phyloP scores from a whole-genome alignment of 2,888 invertebrate species.

The Autographa gamma region DNA sequence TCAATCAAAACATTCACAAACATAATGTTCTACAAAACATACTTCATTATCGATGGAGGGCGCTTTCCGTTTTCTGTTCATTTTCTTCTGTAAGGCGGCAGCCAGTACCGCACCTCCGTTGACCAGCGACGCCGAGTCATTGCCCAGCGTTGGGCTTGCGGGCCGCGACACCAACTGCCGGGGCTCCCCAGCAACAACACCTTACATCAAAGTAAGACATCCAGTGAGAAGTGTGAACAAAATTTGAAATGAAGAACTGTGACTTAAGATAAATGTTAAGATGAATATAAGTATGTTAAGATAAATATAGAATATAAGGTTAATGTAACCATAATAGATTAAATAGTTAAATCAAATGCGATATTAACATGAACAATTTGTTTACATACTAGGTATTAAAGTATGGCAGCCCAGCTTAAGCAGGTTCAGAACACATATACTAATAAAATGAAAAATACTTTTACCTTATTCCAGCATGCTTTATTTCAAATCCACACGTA shows the following conservation, averaged over 20 bases:
- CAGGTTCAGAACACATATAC: background rate
- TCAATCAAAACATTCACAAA: background rate
- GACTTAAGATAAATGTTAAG: background rate
- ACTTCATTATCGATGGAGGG: slow-evolving; percentile 85
- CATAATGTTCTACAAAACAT: slow-evolving; percentile 17
- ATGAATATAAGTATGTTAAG: background rate
- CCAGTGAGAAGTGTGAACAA: background rate
- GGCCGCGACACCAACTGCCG: slow-evolving; percentile 83
- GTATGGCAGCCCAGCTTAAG: background rate
- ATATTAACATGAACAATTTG: too few species aligned
- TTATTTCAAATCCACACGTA: background rate
- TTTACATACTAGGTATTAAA: background rate
- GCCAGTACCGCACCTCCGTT: slow-evolving; percentile 95
- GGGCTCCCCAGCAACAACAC: slow-evolving; percentile 72
- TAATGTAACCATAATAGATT: background rate
- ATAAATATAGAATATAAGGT: background rate
- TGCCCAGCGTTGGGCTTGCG: slow-evolving; percentile 79
- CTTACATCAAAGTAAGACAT: slow-evolving; percentile 23
- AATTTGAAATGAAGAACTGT: background rate
- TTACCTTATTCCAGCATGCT: slow-evolving; percentile 29
- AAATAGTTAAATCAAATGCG: too few species aligned
- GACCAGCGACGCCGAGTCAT: slow-evolving; percentile 87
- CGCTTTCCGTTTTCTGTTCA: slow-evolving; percentile 94
- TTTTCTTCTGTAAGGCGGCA: slow-evolving; percentile 95
- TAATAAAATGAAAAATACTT: slow-evolving; percentile 30